Evolutionary conservation across 2,888 invertebrate species (phyloP).

Genomic region (Tribolium freemani): DNA sequence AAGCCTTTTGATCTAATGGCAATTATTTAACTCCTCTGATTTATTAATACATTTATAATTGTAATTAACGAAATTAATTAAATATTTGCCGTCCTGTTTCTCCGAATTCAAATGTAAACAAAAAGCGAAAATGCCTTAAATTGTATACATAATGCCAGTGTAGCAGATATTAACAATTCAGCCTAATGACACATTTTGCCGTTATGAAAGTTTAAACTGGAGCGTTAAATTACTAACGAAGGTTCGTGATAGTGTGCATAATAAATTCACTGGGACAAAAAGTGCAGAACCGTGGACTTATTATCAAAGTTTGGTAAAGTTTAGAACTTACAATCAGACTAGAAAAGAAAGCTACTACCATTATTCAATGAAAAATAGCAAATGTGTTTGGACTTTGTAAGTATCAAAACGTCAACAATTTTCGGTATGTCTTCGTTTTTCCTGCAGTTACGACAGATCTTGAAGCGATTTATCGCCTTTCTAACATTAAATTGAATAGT

Average conservation of each 20-base stretch:
- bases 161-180: slow-evolving; percentile 32
- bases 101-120: neutral
- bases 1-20: neutral
- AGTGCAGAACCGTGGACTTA: slow-evolving; percentile 21
- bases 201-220: slow-evolving; percentile 28
- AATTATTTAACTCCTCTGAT: neutral
- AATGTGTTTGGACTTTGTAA: slow-evolving; percentile 21
- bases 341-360: slow-evolving; percentile 32
- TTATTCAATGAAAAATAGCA: slow-evolving; percentile 36
- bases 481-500: slow-evolving; percentile 18
- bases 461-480: slow-evolving; percentile 25
- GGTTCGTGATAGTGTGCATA: slow-evolving; percentile 33
- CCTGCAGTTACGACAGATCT: slow-evolving; percentile 1
- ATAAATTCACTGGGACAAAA: slow-evolving; percentile 32
- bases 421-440: slow-evolving; percentile 7
- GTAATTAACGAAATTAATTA: neutral
- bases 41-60: neutral
- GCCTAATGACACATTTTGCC: slow-evolving; percentile 33
- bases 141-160: neutral
- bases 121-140: neutral
- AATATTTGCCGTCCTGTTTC: neutral
- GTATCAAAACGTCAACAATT: slow-evolving; percentile 21
- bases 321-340: slow-evolving; percentile 31
- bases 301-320: slow-evolving; percentile 36
- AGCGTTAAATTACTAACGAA: slow-evolving; percentile 32